phyloP scores from a whole-genome alignment of 2,113 vertebrate genomes.

The Agapornis roseicollis region DNA sequence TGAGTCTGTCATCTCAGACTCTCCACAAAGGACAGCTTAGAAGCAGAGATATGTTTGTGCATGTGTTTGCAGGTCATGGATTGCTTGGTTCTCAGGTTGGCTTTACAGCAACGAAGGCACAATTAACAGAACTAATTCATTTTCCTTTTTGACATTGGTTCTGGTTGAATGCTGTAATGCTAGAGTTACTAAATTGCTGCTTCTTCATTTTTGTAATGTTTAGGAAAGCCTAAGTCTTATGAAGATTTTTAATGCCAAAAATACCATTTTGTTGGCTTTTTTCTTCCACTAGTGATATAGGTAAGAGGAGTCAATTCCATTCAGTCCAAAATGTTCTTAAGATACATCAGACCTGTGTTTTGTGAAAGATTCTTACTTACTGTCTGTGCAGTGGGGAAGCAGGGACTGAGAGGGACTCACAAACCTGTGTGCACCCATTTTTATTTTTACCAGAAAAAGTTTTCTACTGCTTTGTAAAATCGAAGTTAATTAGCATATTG shows the following conservation, averaged over 20 bases:
- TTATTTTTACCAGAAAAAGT: neutral
- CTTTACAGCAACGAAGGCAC: neutral
- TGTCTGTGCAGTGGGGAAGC: rapidly evolving
- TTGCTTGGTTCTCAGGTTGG: neutral
- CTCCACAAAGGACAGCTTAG: neutral
- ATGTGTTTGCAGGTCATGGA: neutral
- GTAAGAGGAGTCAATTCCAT: neutral
- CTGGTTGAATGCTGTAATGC: neutral
- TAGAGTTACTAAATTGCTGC: neutral
- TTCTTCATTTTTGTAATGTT: neutral
- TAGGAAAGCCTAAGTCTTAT: neutral
- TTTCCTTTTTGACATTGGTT: neutral
- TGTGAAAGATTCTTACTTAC: neutral
- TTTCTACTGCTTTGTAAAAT: neutral
- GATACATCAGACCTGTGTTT: neutral
- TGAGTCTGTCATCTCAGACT: neutral
- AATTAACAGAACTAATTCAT: neutral
- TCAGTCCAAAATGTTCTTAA: neutral
- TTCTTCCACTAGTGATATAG: neutral
- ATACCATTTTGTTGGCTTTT: neutral
- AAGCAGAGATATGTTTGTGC: neutral
- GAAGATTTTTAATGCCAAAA: neutral
- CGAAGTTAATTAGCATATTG: neutral
- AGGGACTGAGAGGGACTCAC: neutral
- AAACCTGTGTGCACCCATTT: neutral